Conservation (phyloP, 2,888 invertebrate genomes). For the Pyrrhia umbra region DNA sequence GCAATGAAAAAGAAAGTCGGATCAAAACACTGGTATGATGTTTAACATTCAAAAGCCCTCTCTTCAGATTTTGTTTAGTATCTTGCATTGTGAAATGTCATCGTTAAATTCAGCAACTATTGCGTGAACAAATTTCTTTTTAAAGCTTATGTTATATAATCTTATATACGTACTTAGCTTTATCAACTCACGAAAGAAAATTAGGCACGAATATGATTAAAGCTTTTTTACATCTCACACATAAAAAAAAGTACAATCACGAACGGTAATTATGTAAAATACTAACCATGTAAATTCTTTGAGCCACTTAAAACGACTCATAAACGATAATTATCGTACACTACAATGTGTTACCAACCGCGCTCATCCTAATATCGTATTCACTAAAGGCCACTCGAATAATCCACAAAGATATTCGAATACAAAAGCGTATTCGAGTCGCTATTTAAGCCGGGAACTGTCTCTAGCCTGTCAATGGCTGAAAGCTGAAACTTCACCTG, state of each 20-base stretch:
- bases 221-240: too few species aligned
- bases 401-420: slow-evolving; percentile 43
- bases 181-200: too few species aligned
- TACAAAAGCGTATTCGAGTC: slow-evolving; percentile 24
- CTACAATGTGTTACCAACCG: not conserved
- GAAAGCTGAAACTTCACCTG: slow-evolving; percentile 47
- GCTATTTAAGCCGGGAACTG: slow-evolving; percentile 23
- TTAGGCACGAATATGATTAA: too few species aligned
- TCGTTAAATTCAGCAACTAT: slow-evolving; percentile 10
- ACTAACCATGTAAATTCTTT: not conserved
- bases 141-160: not conserved
- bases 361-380: slow-evolving; percentile 31
- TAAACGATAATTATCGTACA: slow-evolving; percentile 17
- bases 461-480: slow-evolving; percentile 37
- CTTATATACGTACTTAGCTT: too few species aligned
- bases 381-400: slow-evolving; percentile 41
- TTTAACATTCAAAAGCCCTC: slow-evolving; percentile 21
- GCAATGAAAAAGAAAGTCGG: slow-evolving; percentile 56
- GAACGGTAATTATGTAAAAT: slow-evolving; percentile 7
- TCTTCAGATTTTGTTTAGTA: slow-evolving; percentile 1
- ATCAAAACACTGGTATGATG: slow-evolving; percentile 30
- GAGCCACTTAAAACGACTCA: not conserved
- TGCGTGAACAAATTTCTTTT: slow-evolving; percentile 8
- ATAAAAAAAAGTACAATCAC: not conserved
- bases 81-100: slow-evolving; percentile 17